Conservation (phyloP, 2,113 vertebrate genomes). For the Prochilodus magdalenae region DNA sequence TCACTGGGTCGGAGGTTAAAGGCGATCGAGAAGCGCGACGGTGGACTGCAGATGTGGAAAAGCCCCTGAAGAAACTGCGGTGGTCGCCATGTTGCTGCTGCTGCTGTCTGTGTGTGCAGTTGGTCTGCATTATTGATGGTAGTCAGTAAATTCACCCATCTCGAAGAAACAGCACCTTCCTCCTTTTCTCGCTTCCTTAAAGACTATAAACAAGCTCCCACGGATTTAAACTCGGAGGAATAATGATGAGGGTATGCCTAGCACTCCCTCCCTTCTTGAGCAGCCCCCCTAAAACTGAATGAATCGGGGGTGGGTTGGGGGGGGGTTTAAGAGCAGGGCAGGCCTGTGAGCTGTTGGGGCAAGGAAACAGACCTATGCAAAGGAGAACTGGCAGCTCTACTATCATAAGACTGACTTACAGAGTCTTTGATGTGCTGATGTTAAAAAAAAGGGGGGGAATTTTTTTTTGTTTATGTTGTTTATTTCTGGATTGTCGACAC, state of each 20-base stretch:
- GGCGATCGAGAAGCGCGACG: slow-evolving; percentile 72
- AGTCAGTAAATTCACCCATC: slow-evolving; percentile 68
- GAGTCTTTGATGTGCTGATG: too few relatives aligned
- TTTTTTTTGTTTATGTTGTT: too few relatives aligned
- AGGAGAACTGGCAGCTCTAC: too few relatives aligned
- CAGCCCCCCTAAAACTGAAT: slow-evolving; percentile 3
- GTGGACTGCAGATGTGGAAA: slow-evolving; percentile 83
- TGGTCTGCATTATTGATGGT: slow-evolving; percentile 82
- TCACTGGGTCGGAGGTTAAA: slow-evolving; percentile 77
- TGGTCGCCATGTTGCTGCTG: slow-evolving; percentile 88
- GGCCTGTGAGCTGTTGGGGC: neutral
- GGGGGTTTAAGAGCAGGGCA: neutral
- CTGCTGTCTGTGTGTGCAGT: slow-evolving; percentile 76
- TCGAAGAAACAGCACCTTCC: neutral
- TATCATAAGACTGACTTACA: too few relatives aligned
- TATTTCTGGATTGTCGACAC: too few relatives aligned
- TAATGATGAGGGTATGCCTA: neutral
- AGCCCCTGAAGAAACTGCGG: slow-evolving; percentile 84
- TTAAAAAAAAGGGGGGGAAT: too few relatives aligned
- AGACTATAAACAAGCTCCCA: neutral
- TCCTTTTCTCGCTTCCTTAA: neutral
- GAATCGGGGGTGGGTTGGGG: too few relatives aligned
- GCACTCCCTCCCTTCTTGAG: neutral
- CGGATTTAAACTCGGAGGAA: neutral
- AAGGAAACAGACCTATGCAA: neutral